A percentile compares a stretch with the other conserved stretches of the same genome.
phyloP scores from a whole-genome alignment of 2,888 invertebrate species.

The Ethmia dodecea region DNA sequence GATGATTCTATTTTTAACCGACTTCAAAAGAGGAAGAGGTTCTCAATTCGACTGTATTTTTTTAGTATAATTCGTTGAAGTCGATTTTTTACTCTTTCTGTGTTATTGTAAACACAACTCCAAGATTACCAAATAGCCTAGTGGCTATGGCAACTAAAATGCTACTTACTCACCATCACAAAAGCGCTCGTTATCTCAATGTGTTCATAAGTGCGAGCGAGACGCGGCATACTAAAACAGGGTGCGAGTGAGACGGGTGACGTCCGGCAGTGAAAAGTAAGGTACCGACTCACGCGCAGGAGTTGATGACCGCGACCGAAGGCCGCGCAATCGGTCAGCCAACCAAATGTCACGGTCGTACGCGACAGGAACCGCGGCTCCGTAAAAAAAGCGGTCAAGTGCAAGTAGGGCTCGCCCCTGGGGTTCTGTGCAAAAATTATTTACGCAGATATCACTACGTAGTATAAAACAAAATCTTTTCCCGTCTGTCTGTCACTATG shows the following conservation, averaged over 20 bases:
- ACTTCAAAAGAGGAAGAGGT: no score
- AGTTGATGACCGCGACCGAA: constrained; percentile 73
- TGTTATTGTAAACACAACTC: no score
- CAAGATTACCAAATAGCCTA: no score
- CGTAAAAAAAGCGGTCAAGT: constrained; percentile 55
- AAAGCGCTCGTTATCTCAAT: constrained; percentile 29
- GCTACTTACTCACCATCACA: constrained; percentile 9
- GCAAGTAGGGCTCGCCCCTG: no score
- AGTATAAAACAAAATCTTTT: no score
- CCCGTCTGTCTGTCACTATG: no score
- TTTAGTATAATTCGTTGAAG: no score
- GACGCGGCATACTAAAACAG: constrained; percentile 22
- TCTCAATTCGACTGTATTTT: no score
- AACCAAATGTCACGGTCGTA: constrained; percentile 72
- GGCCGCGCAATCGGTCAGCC: constrained; percentile 75
- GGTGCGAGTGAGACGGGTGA: neutral
- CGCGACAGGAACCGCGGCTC: constrained; percentile 67
- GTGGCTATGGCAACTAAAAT: constrained; percentile 9
- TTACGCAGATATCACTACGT: no score
- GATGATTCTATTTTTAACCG: no score
- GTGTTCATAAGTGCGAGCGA: constrained; percentile 34
- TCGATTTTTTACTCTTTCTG: no score
- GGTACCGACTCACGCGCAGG: constrained; percentile 32
- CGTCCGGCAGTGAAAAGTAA: constrained; percentile 6
- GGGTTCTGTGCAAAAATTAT: no score